Evolutionary conservation across 2,888 invertebrate species (phyloP).

Genomic region (Rugalucina vietnamica): DNA sequence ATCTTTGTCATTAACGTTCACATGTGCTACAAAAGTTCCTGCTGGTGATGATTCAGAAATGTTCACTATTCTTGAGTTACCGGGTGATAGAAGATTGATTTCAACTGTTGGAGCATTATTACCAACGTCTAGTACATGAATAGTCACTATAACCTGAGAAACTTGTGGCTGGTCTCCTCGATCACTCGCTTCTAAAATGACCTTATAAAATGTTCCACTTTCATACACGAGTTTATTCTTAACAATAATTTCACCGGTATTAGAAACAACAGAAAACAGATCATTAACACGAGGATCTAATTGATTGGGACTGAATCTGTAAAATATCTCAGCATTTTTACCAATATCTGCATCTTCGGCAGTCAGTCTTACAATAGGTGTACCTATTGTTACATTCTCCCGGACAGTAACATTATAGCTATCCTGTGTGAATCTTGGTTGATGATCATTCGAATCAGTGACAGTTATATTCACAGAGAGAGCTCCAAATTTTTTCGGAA

Average conservation of each 20-base stretch:
- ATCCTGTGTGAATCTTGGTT: conserved; percentile 67
- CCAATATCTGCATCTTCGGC: conserved; percentile 94
- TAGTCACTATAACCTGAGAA: conserved; percentile 54
- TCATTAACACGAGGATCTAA: conserved; percentile 51
- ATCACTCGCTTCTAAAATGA: conserved; percentile 62
- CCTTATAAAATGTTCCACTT: conserved; percentile 53
- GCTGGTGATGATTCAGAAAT: conserved; percentile 54
- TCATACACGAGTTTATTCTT: conserved; percentile 56
- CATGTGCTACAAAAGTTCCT: conserved; percentile 65
- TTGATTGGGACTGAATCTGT: conserved; percentile 80
- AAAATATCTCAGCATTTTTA: conserved; percentile 87
- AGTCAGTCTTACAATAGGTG: conserved; percentile 86
- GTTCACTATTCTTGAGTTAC: conserved; percentile 53
- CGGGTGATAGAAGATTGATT: conserved; percentile 57
- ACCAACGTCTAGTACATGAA: conserved; percentile 91
- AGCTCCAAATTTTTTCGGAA: conserved; percentile 68
- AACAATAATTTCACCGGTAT: conserved; percentile 60
- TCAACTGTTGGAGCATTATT: conserved; percentile 93
- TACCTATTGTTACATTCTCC: conserved; percentile 68
- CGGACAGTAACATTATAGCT: conserved; percentile 71
- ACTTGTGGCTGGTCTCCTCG: conserved; percentile 61
- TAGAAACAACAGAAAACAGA: conserved; percentile 51
- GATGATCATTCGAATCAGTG: conserved; percentile 77
- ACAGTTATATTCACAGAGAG: conserved; percentile 73
- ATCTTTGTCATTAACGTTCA: conserved; percentile 62